Base-by-base conservation (phyloP, 2,113 vertebrate species). In the Spea multiplicata region DNA sequence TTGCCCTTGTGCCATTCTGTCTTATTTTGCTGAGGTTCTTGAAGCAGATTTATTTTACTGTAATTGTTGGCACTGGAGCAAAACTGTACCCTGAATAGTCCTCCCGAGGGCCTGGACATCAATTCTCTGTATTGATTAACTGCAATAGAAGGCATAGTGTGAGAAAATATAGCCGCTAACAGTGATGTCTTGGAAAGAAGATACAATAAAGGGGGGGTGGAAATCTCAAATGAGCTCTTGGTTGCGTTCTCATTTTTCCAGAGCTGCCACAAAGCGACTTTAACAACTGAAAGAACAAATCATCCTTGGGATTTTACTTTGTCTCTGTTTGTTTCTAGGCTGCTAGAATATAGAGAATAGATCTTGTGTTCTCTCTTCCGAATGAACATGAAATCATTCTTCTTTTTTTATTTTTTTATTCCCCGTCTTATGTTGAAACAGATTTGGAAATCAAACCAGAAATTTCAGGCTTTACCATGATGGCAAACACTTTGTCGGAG, bases 391-490 rank as follows among this genome's bases (percentile, higher is more conserved):
- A 86, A 75, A 83, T 90, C 73, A 81, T 88, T 89, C 84, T n/a
- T n/a, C n/a, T 30, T 30, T 30, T 30, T 30, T 30, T 30, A 30
- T 30, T 30, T 30, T 30, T 30, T 30, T 30, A 84, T 81, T 88
- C 90, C 86, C 91, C 85, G 87, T 86, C 62, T 89, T 90, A 90
- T 30, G 66, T 85, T 90, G 89, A 91, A 89, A 90, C 91, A 94
- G 93, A 91, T 94, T 94, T 93, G 93, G 93, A 92, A 94, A 90
- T 90, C 93, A 94, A 84, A 94, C 93, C 85, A 93, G 93, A 91
- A 94, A 94, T 89, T 94, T 94, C 90, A 93, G 93, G 86, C 93
- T 94, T 82, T 94, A 94, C 90, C 91, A 94, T 88, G 93, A 94
- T 91, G 93, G 93, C 84, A 94, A 94, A 84, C 93, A 94, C 89